Evolutionary conservation across 2,888 invertebrate species (phyloP), one percentile per base, ranked within the genome.

Genomic region (Ectobius pallidus): DNA sequence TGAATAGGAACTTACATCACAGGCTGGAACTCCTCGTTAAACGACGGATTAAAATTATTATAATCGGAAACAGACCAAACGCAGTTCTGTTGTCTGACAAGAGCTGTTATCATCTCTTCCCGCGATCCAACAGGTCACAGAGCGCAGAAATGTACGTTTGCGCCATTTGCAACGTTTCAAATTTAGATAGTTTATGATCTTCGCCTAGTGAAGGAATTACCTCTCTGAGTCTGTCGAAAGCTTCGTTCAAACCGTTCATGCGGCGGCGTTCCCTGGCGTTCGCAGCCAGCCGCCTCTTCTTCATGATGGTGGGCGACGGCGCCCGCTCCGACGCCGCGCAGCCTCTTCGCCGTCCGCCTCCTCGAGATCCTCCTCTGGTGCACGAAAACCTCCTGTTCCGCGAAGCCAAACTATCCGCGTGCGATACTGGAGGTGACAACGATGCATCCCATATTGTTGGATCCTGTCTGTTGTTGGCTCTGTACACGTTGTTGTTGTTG

Each of bases 161-260:
- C 0, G 92, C 92, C 92, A 92, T 92, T 84, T 92, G 92, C 44
- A 92, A 82, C 0, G 92, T 92, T 81, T 92, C 92, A 80, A 88
- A 92, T 82, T 92, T 92, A 77, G 91, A 92, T 44, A 92, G 83
- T 81, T 91, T 91, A 78, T 90, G 89, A 78, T 92, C 91, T 65
- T 88, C 87, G 3, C 90, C 90, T 68, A 91, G 82, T 2, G 89
- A 88, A 0, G 92, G 92, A 25, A 92, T 90, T 20, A 92, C 92
- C 78, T 89, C 89, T 30, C 92, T 84, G 7, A 92, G 83, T 69
- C 88, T 84, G 82, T 92, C 92, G 80, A 92, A 92, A 0, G 92
- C 92, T 75, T 89, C 89, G 81, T 92, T 92, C 44, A 92, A 81
- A 14, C 90, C 90, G 80, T 90, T 90, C 92, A 92, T 92, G 46